Conservation (phyloP, 2,888 invertebrate species). For the Homarus gammarus region DNA sequence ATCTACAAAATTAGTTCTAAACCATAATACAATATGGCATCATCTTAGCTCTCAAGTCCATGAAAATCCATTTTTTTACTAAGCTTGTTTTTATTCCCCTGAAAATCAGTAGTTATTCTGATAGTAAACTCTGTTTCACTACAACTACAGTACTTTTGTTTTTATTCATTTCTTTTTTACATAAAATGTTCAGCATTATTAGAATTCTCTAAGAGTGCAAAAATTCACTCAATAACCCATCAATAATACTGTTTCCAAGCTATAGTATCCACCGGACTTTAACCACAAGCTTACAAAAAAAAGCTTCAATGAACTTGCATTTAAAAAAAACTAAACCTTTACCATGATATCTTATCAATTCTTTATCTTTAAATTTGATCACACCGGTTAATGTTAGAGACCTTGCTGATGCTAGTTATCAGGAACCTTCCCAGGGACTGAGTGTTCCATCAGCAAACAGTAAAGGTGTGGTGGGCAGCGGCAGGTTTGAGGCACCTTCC, state of each 20-base stretch:
- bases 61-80: neutral
- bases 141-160: neutral
- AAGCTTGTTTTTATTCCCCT: neutral
- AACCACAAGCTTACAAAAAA: neutral
- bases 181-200: neutral
- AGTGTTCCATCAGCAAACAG: slow-evolving; percentile 75
- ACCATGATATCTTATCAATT: neutral
- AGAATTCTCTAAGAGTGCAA: neutral
- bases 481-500: slow-evolving; percentile 76
- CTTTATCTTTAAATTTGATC: neutral
- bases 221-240: neutral
- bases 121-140: neutral
- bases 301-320: neutral
- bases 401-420: slow-evolving; percentile 27
- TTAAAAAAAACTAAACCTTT: neutral
- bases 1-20: neutral
- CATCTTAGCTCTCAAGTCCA: neutral
- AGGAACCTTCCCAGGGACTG: slow-evolving; percentile 71
- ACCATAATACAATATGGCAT: neutral
- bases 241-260: neutral
- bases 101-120: neutral
- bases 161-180: neutral
- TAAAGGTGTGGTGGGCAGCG: slow-evolving; percentile 76
- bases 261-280: neutral
- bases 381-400: neutral